A percentile compares a stretch with the other conserved stretches of the same genome.
Conservation (phyloP, 2,888 invertebrate species). For the Ochlodes sylvanus region DNA sequence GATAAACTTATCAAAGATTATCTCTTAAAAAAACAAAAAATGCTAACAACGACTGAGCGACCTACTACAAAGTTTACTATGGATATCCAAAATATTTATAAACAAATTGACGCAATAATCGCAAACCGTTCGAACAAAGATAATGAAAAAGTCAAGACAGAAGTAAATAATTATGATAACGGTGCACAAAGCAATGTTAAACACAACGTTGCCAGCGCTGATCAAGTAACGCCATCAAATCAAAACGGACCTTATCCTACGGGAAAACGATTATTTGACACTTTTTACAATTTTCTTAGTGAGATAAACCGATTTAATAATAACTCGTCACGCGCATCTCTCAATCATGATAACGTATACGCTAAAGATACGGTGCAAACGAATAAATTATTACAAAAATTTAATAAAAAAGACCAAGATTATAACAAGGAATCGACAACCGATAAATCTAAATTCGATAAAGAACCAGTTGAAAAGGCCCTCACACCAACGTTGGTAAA, state of each 20-base stretch:
- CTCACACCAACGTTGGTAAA: conserved; percentile 49
- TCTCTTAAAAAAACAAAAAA: conserved; percentile 1
- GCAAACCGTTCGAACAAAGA: not conserved
- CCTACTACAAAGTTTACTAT: conserved; percentile 2
- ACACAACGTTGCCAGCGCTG: not conserved
- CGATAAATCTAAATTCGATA: not conserved
- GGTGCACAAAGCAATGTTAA: not conserved
- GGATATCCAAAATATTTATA: conserved; percentile 20
- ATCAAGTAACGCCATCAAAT: not conserved
- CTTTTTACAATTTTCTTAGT: conserved; percentile 16
- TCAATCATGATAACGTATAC: not conserved
- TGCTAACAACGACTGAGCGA: conserved; percentile 9
- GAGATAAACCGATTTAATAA: conserved; percentile 9
- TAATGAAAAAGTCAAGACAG: not conserved
- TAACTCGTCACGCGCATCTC: not conserved
- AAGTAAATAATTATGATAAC: not conserved
- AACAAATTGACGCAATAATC: conserved; percentile 20
- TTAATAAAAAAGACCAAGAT: not conserved
- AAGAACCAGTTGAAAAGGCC: not conserved
- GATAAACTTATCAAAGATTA: conserved; percentile 15
- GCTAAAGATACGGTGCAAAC: not conserved
- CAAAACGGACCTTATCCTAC: not conserved
- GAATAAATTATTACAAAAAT: not conserved
- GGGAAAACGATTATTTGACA: not conserved
- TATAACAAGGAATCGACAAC: conserved; percentile 2